phyloP scores from a whole-genome alignment of 2,888 invertebrate genomes.

The Blastobasis lacticolella region DNA sequence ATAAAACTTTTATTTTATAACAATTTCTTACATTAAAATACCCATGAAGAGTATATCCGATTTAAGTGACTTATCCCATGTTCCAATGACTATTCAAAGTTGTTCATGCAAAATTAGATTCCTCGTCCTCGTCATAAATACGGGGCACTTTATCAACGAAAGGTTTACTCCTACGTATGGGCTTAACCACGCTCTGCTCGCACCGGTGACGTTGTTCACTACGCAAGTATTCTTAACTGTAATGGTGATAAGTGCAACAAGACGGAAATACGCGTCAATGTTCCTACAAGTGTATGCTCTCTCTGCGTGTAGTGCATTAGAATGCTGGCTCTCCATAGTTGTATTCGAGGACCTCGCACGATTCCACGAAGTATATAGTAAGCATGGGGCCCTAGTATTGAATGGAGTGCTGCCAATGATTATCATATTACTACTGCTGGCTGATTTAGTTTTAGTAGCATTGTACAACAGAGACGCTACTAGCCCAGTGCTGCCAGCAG shows the following conservation, averaged over 20 bases:
- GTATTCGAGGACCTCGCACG: conserved; percentile 32
- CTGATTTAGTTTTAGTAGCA: conserved; percentile 40
- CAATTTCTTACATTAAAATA: not conserved
- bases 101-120: conserved; percentile 39
- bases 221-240: conserved; percentile 39
- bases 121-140: conserved; percentile 41
- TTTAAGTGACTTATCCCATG: conserved; percentile 11
- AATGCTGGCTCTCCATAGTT: conserved; percentile 31
- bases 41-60: conserved; percentile 27
- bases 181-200: conserved; percentile 38
- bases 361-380: conserved; percentile 5
- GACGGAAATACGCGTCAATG: conserved; percentile 18
- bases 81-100: conserved; percentile 33
- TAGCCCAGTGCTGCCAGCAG: too few relatives aligned
- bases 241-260: conserved; percentile 26
- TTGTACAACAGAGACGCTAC: conserved; percentile 28
- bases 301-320: conserved; percentile 29
- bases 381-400: conserved; percentile 28
- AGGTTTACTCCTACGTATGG: conserved; percentile 33
- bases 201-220: conserved; percentile 41
- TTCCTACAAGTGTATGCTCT: conserved; percentile 36
- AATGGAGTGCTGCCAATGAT: conserved; percentile 51
- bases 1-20: not conserved
- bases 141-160: conserved; percentile 49
- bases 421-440: conserved; percentile 32